These are phyloP conservation scores for Tenthredo scrophulariae DNA, from an alignment of 2,888 invertebrate genomes.

Conservation along the genomic window DNA sequence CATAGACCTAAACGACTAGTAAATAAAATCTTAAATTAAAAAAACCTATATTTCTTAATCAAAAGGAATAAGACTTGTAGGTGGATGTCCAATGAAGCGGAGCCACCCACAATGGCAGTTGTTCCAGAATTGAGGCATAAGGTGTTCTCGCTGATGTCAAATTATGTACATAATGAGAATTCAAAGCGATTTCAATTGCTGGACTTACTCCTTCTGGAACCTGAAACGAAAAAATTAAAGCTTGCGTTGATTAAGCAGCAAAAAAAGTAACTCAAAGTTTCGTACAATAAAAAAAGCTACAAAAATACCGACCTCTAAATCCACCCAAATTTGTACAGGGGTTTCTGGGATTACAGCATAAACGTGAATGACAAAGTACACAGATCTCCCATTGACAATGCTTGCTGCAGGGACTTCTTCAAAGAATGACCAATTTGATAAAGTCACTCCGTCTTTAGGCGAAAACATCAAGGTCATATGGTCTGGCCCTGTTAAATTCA, in stretches of 20 bases:
- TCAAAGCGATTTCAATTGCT: conserved; percentile 48
- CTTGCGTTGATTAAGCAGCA: neutral
- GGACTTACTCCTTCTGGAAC: conserved; percentile 23
- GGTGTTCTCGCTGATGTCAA: conserved; percentile 16
- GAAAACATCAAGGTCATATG: conserved; percentile 45
- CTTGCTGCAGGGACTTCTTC: conserved; percentile 8
- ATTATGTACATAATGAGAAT: conserved; percentile 49
- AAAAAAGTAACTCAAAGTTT: neutral
- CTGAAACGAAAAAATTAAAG: conserved; percentile 22
- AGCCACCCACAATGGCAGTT: conserved; percentile 47
- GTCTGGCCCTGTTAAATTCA: conserved; percentile 49
- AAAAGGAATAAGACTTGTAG: conserved; percentile 49
- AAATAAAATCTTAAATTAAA: neutral
- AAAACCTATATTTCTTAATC: neutral
- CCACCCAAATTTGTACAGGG: conserved; percentile 44
- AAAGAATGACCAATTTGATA: conserved; percentile 49
- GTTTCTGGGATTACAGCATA: conserved; percentile 39
- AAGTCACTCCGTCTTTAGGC: conserved; percentile 43
- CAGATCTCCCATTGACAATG: conserved; percentile 29
- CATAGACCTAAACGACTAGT: conserved; percentile 14
- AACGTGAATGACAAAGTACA: conserved; percentile 46
- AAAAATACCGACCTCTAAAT: conserved; percentile 36
- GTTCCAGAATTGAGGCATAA: conserved; percentile 47
- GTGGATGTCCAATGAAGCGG: conserved; percentile 52
- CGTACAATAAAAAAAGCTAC: neutral